These are phyloP conservation scores for Rhingia campestris DNA, from an alignment of 2,888 invertebrate genomes.

Conservation along the genomic window DNA sequence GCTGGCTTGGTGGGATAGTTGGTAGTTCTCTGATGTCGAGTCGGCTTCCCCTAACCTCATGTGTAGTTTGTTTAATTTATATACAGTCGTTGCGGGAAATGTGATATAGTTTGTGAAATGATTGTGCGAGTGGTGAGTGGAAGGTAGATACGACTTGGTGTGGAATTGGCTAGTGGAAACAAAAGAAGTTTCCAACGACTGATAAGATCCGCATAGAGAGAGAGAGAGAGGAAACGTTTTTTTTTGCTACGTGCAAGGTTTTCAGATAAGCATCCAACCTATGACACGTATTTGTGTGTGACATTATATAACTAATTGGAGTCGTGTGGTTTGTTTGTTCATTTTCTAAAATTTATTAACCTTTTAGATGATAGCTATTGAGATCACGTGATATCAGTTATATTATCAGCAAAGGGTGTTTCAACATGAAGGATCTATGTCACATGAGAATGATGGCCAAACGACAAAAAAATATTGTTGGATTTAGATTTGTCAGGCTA, in stretches of 20 bases:
- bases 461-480: too few species aligned
- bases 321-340: too few species aligned
- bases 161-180: neutral
- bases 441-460: too few species aligned
- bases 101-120: slow-evolving; percentile 56
- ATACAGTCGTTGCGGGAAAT: slow-evolving; percentile 56
- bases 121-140: neutral
- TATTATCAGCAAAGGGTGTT: too few species aligned
- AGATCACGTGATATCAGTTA: too few species aligned
- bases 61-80: slow-evolving; percentile 68
- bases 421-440: too few species aligned
- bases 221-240: neutral
- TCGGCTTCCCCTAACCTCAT: neutral
- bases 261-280: too few species aligned
- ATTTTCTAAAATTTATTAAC: too few species aligned
- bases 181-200: neutral
- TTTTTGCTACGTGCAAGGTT: neutral
- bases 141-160: neutral
- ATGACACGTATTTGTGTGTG: too few species aligned
- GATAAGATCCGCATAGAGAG: neutral
- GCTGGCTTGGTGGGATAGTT: slow-evolving; percentile 45
- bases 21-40: neutral
- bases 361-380: too few species aligned
- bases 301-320: too few species aligned
- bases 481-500: too few species aligned